Base-by-base conservation (phyloP, 2,113 vertebrate genomes). In the Oreotrochilus melanogaster region DNA sequence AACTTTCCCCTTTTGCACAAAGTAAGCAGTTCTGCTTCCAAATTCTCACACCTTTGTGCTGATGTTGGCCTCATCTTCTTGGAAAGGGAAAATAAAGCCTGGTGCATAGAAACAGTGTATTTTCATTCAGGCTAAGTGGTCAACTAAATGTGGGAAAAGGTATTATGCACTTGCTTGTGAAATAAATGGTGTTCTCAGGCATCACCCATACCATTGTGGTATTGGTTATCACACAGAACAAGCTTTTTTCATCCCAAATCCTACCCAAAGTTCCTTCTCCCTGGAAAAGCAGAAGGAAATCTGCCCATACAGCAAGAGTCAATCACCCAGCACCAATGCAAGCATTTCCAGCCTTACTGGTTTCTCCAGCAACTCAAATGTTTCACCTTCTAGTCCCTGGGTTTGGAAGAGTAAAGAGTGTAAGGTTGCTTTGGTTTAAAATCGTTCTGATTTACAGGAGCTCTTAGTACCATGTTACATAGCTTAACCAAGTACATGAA, bases 261-360 rank as follows among this genome's bases (percentile, higher is more conserved):
- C 81, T 33, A 72, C 69, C 78, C 60, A 6, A 4, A 33, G 48
- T 80, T 91, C 60, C 56, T 78, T 39, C n/a, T 70, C 22, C 31
- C 47, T 91, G 45, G 79, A 83, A 86, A 95, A 94, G 86, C 64
- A 86, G 72, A 43, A 92, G 58, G 67, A 90, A 88, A 83, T 75
- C 64, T 93, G 79, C 69, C 76, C 71, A 37, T 47, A 24, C 31
- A 73, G 64, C 51, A 83, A 80, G 64, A 64, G 42, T 56, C 75
- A 71, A 48, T 25, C 72, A 37, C 56, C 70, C 43, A 72, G 74
- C 85, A 80, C 62, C 53, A 25, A 25, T 27, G 28, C 47, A 83
- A 88, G 30, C 48, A 42, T 57, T 92, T 91, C 45, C 88, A 76
- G 39, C 31, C 53, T 54, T 43, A 2, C 28, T 3, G 0, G 13